Conservation (phyloP, 2,113 vertebrate genomes). For the Brachyhypopomus occidentalis region DNA sequence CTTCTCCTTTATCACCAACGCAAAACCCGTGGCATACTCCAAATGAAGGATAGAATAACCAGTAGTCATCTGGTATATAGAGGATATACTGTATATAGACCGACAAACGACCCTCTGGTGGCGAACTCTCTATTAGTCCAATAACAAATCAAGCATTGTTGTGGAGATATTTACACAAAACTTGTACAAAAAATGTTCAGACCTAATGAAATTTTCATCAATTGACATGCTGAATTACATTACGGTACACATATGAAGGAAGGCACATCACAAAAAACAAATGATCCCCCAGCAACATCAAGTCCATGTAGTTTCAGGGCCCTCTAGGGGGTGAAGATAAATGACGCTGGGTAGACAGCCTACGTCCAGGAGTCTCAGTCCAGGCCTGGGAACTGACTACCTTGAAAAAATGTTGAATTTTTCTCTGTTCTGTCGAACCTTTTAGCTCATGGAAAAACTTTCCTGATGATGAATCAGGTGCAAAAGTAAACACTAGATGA, state of each 20-base stretch:
- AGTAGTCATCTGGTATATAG: too few species aligned
- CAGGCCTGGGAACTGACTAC: neutral
- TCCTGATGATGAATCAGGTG: neutral
- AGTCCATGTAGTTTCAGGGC: neutral
- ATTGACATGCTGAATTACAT: too few species aligned
- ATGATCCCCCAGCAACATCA: neutral
- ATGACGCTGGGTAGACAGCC: neutral
- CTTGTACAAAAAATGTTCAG: too few species aligned
- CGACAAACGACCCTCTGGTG: too few species aligned
- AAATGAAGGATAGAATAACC: too few species aligned
- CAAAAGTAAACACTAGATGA: neutral
- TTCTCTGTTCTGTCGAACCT: neutral
- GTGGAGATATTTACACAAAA: too few species aligned
- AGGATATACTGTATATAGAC: too few species aligned
- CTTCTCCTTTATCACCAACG: too few species aligned
- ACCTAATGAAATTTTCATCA: too few species aligned
- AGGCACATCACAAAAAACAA: neutral
- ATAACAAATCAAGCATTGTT: too few species aligned
- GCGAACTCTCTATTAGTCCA: too few species aligned
- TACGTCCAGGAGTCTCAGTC: neutral
- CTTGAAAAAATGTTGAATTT: neutral
- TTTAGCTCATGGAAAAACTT: neutral
- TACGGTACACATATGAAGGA: neutral
- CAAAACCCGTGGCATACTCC: too few species aligned
- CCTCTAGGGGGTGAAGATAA: neutral